Percentiles rank a stretch among this genome's conserved stretches.
Evolutionary conservation across 1,140 invertebrate species (phyloP).

Genomic region (Drosophila sulfurigaster): DNA sequence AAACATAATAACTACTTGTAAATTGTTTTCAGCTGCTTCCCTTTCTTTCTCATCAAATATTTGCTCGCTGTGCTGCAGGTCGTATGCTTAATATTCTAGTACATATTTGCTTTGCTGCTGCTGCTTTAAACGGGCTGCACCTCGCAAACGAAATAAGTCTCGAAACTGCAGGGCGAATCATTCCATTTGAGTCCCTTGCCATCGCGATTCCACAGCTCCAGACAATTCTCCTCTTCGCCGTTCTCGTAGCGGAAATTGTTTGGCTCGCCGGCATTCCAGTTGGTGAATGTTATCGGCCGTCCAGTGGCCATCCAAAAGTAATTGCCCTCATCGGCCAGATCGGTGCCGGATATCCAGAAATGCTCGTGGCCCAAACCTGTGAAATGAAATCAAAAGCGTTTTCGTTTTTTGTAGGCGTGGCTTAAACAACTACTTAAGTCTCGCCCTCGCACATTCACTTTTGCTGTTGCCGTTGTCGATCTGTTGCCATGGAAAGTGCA

Average conservation of each 20-base stretch:
- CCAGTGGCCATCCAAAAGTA: constrained; percentile 98
- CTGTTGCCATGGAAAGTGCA: constrained; percentile 65
- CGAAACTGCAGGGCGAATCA: constrained; percentile 95
- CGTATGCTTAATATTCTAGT: constrained; percentile 26
- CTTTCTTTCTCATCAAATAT: constrained; percentile 10
- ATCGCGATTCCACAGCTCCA: constrained; percentile 96
- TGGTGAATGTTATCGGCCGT: constrained; percentile 94
- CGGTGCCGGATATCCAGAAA: constrained; percentile 96
- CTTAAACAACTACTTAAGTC: background rate
- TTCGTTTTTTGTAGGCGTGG: constrained; percentile 40
- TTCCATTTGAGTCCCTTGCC: constrained; percentile 97
- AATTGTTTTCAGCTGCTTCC: constrained; percentile 16
- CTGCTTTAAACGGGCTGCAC: constrained; percentile 86
- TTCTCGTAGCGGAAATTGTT: constrained; percentile 97
- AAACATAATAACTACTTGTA: constrained; percentile 51
- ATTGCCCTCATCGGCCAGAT: constrained; percentile 94
- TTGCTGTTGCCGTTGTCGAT: constrained; percentile 62
- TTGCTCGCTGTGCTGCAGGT: constrained; percentile 28
- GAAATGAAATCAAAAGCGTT: constrained; percentile 14
- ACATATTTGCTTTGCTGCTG: background rate
- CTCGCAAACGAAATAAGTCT: constrained; percentile 96
- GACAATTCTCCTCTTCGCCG: constrained; percentile 95
- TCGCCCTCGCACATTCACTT: constrained; percentile 45
- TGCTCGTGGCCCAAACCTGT: constrained; percentile 94
- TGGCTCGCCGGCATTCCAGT: constrained; percentile 96